Evolutionary conservation across 2,113 vertebrate species (phyloP).

Genomic region (Acanthochromis polyacanthus): DNA sequence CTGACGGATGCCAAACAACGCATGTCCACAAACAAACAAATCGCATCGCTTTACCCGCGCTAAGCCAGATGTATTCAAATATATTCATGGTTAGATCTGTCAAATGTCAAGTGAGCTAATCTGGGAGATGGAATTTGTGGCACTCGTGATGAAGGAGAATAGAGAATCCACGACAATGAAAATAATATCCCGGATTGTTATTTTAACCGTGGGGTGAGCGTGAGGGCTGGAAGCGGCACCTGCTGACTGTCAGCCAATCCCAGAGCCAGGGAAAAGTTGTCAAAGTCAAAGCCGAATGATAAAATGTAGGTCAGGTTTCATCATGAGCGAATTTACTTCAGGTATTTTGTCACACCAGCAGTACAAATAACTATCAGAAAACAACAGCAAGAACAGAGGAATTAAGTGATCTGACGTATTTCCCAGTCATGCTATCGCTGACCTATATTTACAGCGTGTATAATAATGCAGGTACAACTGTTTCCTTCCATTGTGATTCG

Average conservation of each 20-base stretch:
- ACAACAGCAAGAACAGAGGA: neutral
- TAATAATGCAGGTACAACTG: neutral
- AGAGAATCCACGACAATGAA: constrained; percentile 16
- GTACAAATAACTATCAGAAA: no score
- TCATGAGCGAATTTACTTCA: neutral
- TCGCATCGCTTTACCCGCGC: neutral
- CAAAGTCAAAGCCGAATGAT: constrained; percentile 44
- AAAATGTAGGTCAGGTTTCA: neutral
- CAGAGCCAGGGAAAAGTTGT: constrained; percentile 18
- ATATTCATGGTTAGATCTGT: constrained; percentile 70
- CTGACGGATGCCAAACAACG: constrained; percentile 54
- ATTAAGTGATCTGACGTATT: constrained; percentile 34
- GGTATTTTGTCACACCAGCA: no score
- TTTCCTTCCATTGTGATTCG: neutral
- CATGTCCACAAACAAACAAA: constrained; percentile 11
- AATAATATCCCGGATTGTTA: constrained; percentile 33
- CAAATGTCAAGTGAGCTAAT: constrained; percentile 77
- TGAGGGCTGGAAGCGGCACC: neutral
- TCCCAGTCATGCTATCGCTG: neutral
- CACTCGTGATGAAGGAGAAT: constrained; percentile 30
- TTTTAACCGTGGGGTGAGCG: constrained; percentile 35
- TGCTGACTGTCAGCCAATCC: constrained; percentile 26
- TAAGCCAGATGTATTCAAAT: constrained; percentile 71
- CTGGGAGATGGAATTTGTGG: constrained; percentile 50
- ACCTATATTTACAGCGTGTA: constrained; percentile 2